Evolutionary conservation across 2,113 vertebrate species (phyloP).

Genomic region (Phylloscopus trochilus): DNA sequence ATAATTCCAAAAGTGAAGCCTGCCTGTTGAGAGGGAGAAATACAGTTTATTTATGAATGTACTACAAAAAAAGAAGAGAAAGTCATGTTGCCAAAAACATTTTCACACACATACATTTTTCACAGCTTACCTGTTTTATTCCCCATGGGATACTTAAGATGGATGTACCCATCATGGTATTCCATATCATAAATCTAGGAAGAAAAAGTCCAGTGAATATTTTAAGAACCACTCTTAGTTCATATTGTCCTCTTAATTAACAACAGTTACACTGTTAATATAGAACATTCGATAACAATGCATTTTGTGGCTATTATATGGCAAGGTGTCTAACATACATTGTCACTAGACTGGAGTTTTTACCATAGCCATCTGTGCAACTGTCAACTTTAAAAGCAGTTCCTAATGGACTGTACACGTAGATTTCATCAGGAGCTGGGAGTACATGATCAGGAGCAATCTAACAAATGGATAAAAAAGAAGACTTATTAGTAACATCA

Average conservation of each 20-base stretch:
- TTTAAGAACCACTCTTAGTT: background rate
- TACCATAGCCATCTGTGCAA: slow-evolving; percentile 73
- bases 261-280: background rate
- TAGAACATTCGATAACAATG: background rate
- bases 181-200: slow-evolving; percentile 96
- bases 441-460: slow-evolving; percentile 94
- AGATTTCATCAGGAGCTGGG: slow-evolving; percentile 86
- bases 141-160: slow-evolving; percentile 98
- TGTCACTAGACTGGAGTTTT: slow-evolving; percentile 93
- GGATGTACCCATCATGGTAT: slow-evolving; percentile 99
- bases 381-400: slow-evolving; percentile 87
- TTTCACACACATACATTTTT: background rate
- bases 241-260: background rate
- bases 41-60: background rate
- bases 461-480: slow-evolving; percentile 61
- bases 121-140: slow-evolving; percentile 89
- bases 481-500: background rate
- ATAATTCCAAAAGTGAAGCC: slow-evolving; percentile 91
- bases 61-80: background rate
- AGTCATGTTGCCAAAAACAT: background rate
- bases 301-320: background rate
- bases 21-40: slow-evolving; percentile 76
- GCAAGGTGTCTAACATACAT: slow-evolving; percentile 81
- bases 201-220: background rate
- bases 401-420: slow-evolving; percentile 92